Evolutionary conservation across 2,113 vertebrate species (phyloP).

Genomic region (Apteryx owenii): DNA sequence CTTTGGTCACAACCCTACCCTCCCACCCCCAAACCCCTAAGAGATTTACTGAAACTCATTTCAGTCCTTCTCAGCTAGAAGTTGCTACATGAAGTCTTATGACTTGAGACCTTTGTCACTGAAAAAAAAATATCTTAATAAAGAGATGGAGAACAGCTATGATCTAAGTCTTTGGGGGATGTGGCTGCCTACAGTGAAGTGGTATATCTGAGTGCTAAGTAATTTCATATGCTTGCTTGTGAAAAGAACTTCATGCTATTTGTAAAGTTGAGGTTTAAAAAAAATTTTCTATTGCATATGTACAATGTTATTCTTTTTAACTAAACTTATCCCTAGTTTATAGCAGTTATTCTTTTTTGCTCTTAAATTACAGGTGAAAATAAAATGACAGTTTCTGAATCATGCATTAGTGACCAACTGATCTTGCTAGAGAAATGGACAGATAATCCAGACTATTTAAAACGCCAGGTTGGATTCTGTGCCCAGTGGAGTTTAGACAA

Average conservation of each 20-base stretch:
- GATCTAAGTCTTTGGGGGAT: not conserved
- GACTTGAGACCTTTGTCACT: not conserved
- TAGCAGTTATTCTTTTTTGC: not conserved
- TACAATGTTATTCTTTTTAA: not conserved
- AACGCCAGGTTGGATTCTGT: constrained; percentile 98
- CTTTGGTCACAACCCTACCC: not conserved
- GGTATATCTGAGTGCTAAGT: not conserved
- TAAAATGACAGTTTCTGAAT: constrained; percentile 94
- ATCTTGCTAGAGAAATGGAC: constrained; percentile 93
- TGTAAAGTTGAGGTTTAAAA: not conserved
- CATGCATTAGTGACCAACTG: constrained; percentile 91
- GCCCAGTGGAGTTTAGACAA: constrained; percentile 99
- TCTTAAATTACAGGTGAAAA: constrained; percentile 89
- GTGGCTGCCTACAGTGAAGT: not conserved
- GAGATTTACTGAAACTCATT: not conserved
- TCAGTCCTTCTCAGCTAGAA: not conserved
- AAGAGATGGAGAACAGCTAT: not conserved
- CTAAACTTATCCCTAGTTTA: not conserved
- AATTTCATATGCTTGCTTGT: not conserved
- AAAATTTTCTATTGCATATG: not conserved
- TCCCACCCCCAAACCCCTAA: not conserved
- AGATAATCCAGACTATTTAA: constrained; percentile 91
- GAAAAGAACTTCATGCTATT: not conserved
- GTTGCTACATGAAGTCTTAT: not conserved
- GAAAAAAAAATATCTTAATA: not conserved